Base-by-base conservation (phyloP, 2,888 invertebrate genomes). In the Caenorhabditis sp. region DNA sequence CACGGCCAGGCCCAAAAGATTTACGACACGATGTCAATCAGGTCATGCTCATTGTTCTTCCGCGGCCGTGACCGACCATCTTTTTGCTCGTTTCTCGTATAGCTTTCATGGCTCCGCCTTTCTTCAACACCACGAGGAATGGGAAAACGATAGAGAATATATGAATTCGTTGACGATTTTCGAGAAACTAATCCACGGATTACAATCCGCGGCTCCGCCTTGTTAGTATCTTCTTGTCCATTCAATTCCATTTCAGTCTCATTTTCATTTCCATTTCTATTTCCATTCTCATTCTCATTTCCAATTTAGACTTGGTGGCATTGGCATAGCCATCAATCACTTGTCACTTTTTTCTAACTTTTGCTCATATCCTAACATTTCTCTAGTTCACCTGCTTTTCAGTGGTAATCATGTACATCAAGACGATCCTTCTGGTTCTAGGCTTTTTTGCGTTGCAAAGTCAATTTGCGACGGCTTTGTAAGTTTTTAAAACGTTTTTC, bases 331-430 rank as follows among this genome's bases (percentile, higher is more conserved):
- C n/a, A n/a, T n/a, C n/a, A n/a, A n/a, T n/a, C 13, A 7, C 24
- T 4, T 15, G 15, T 37, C 22, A 8, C 9, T 37, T 1, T n/a
- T 24, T 32, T n/a, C 6, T 15, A 9, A 24, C 24, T 7, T 13
- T 20, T n/a, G n/a, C n/a, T n/a, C n/a, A n/a, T n/a, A n/a, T n/a
- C 32, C 20, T 9, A 30, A n/a, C 17, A 13, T 26, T 27, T 41
- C 2, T 27, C 5, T 22, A 17, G 26, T 41, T 43, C 13, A 35
- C 7, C 11, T 32, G 26, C 15, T 27, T 68, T 75, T 37, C 68
- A 75, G 75, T 55, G 75, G 75, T 68, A 75, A 75, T 75, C 59
- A 75, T 75, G 75, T 62, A 37, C 50, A 61, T 66, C 62, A 75
- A 75, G 20, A 35, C 62, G 43, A 48, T 66, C 20, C 52, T 75